Evolutionary conservation across 2,113 vertebrate species (phyloP), one percentile per base, ranked within the genome.

Genomic region (Puntigrus tetrazona): DNA sequence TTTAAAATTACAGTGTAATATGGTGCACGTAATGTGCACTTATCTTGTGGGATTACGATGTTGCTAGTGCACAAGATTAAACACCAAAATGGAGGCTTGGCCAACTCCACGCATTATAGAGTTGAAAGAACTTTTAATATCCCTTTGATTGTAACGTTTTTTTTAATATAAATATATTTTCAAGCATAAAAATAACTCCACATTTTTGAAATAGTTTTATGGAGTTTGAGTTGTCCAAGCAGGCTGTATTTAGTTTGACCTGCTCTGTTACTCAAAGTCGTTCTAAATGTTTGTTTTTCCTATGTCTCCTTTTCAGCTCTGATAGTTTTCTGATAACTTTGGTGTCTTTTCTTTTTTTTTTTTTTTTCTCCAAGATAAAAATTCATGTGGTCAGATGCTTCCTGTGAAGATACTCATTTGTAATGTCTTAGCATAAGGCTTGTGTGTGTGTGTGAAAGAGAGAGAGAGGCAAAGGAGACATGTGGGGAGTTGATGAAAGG

Each of bases 331-430:
- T 29, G n/a, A 73, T 73, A 73, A 73, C 70, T 78, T 52, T 76
- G 27, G 13, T 78, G 7, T 10, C 27, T 69, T 1, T 72, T 72
- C 27, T 65, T 38, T 63, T 61, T 25, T 31, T 72, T 72, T 45
- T 65, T 38, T 63, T 61, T 25, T 31, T 7, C 78, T 67, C 25
- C 5, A n/a, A 31, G 25, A 20, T 67, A 80, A 67, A 80, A 80
- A 47, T 67, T 7, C 5, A 50, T 80, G 77, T 79, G 55, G 77
- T 63, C 59, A 38, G 75, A 78, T 65, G 78, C 27, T 80, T 45
- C 27, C 59, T 80, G 16, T 65, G 59, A 80, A 67, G 78, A 47
- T 47, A 41, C 45, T 75, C 5, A n/a, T 63, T 80, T 45, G 22
- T 63, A 34, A 80, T 31, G 50, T 80, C 38, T 47, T 67, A 31